Evolutionary conservation across 2,113 vertebrate genomes (phyloP).

Genomic region (Mystacornis crossleyi): DNA sequence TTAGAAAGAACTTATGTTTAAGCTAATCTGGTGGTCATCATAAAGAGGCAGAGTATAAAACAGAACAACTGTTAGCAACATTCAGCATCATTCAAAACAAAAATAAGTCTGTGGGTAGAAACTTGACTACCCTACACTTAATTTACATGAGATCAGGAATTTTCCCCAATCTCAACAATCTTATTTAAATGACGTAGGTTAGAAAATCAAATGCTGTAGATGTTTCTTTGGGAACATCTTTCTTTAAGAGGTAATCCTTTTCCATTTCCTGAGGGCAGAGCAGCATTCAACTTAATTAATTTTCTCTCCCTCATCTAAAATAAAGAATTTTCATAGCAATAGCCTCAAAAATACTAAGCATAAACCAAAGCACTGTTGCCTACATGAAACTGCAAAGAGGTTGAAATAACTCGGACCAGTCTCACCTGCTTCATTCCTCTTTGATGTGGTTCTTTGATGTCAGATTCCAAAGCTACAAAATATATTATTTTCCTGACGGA

Average conservation of each 20-base stretch:
- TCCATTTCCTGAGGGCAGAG: not conserved
- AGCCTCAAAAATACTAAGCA: not conserved
- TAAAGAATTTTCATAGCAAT: not conserved
- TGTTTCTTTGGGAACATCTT: not conserved
- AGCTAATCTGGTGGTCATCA: not conserved
- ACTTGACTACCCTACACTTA: not conserved
- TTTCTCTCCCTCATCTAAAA: not conserved
- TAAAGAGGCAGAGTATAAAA: not conserved
- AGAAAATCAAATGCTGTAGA: not conserved
- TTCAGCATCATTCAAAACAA: not conserved
- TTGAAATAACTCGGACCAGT: not conserved
- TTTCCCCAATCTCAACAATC: not conserved
- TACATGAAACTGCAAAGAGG: not conserved
- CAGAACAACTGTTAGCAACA: not conserved
- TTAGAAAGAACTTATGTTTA: not conserved
- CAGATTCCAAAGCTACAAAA: not conserved
- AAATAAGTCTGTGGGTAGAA: not conserved
- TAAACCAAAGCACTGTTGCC: not conserved
- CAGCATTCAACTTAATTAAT: not conserved
- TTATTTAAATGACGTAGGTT: not conserved
- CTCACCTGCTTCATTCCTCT: not conserved
- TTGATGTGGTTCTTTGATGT: not conserved
- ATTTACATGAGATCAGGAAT: not conserved
- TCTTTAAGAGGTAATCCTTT: not conserved
- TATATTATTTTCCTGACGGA: not conserved